A percentile compares a stretch with the other conserved stretches of the same genome.
Conservation (phyloP, 2,888 invertebrate genomes). For the Drosophila differens region DNA sequence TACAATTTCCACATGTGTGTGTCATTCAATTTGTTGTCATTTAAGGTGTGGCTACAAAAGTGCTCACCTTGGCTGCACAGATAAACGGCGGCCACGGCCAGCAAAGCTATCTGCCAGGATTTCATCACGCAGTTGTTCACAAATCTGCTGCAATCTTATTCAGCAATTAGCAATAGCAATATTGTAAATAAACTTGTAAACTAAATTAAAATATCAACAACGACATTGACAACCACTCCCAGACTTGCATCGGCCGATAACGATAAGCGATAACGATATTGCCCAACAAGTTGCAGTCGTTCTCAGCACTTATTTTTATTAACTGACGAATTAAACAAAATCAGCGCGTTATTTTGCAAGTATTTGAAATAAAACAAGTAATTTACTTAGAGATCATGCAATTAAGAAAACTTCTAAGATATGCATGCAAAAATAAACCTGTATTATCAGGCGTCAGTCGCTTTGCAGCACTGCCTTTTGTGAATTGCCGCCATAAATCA, state of each 20-base stretch:
- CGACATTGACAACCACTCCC: constrained; percentile 67
- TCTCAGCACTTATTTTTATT: constrained; percentile 14
- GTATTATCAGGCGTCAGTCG: constrained; percentile 1
- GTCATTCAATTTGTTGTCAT: constrained; percentile 18
- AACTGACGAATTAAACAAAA: constrained; percentile 20
- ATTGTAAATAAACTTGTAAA: constrained; percentile 34
- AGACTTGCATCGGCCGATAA: constrained; percentile 24
- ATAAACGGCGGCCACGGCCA: constrained; percentile 72
- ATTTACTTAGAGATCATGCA: background rate
- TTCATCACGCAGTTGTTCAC: constrained; percentile 56
- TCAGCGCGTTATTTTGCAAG: background rate
- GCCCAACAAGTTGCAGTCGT: constrained; percentile 15
- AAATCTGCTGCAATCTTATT: background rate
- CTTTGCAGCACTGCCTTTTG: background rate
- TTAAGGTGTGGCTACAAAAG: constrained; percentile 61
- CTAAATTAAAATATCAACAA: constrained; percentile 37
- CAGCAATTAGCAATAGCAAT: constrained; percentile 23
- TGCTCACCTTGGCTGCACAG: constrained; percentile 77
- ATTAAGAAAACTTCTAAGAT: background rate
- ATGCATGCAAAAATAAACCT: background rate
- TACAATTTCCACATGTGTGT: constrained; percentile 23
- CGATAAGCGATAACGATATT: constrained; percentile 33
- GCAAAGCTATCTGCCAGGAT: constrained; percentile 75
- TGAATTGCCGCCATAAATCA: constrained; percentile 11
- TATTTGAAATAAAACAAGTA: background rate